Base-by-base conservation (phyloP, 2,113 vertebrate genomes). In the Polyodon spathula region DNA sequence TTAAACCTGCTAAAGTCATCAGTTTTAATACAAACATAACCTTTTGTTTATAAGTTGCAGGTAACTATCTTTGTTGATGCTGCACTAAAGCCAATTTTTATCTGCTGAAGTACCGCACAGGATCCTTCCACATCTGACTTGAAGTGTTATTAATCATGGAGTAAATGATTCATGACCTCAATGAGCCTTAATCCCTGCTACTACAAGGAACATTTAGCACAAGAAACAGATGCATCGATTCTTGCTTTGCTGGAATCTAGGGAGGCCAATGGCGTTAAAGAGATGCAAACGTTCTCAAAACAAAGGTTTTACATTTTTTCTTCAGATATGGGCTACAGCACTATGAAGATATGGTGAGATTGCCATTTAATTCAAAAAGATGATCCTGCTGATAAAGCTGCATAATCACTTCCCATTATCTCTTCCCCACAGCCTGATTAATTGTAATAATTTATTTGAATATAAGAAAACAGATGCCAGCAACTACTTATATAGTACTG, bases 71-170 rank as follows among this genome's bases (percentile, higher is more conserved):
- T 70, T 69, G 70, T 78, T 71, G 54, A n/a, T 65, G 56, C 17
- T 68, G 67, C 69, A 76, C 60, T 76, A 69, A 69, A 68, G 17
- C 67, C 51, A 73, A 68, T 70, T 70, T 73, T 78, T 69, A 75
- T 73, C 55, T 70, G 67, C 66, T 61, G 65, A 76, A 76, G 40
- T 55, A 69, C 40, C 37, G 40, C 63, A 8, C 11, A 62, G n/a
- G 54, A 51, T 59, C 40, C 69, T 65, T 64, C 62, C 54, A 63
- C 58, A 66, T 15, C 41, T 66, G 68, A 72, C 66, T 68, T 69
- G 43, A 70, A 64, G 68, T 60, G 67, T 66, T 66, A 80, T 75
- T 80, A 77, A 82, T 78, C 73, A 77, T 66, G 57, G 71, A 62
- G 69, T 73, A 74, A 69, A 63, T 70, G 54, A 78, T 74, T 78